Conservation (phyloP, 2,113 vertebrate species). For the Carlito syrichta region DNA sequence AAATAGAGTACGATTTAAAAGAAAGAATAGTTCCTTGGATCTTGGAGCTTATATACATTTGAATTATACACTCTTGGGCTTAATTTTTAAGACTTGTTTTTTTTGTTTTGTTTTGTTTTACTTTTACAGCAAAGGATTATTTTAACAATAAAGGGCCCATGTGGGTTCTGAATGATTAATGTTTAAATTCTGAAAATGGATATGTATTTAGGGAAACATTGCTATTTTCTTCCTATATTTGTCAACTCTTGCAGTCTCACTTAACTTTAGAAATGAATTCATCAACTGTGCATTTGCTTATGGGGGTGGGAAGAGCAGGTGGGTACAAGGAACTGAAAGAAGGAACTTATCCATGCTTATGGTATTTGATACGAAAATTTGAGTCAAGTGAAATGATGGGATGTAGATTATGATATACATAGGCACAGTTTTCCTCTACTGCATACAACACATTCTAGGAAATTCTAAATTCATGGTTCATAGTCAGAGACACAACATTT, state of each 20-base stretch:
- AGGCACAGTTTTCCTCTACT: neutral
- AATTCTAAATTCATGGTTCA: conserved; percentile 37
- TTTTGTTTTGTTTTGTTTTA: no score
- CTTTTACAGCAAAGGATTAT: conserved; percentile 49
- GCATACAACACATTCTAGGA: neutral
- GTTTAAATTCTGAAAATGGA: conserved; percentile 38
- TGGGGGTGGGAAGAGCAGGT: neutral
- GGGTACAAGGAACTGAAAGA: neutral
- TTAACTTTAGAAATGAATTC: conserved; percentile 40
- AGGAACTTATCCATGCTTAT: neutral
- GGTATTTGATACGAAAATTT: neutral
- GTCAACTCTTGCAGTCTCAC: neutral
- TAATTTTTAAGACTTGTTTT: conserved; percentile 36
- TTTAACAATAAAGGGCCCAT: neutral
- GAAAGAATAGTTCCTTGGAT: conserved; percentile 55
- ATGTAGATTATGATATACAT: neutral
- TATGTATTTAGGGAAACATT: neutral
- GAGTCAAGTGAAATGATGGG: neutral
- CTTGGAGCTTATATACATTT: conserved; percentile 18
- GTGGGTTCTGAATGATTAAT: conserved; percentile 1
- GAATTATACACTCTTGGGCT: conserved; percentile 7
- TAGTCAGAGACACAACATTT: conserved; percentile 38
- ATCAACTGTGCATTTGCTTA: neutral
- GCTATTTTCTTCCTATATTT: neutral
- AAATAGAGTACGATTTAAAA: conserved; percentile 52